Conservation (phyloP, 1,140 invertebrate species). For the Cephus cinctus region DNA sequence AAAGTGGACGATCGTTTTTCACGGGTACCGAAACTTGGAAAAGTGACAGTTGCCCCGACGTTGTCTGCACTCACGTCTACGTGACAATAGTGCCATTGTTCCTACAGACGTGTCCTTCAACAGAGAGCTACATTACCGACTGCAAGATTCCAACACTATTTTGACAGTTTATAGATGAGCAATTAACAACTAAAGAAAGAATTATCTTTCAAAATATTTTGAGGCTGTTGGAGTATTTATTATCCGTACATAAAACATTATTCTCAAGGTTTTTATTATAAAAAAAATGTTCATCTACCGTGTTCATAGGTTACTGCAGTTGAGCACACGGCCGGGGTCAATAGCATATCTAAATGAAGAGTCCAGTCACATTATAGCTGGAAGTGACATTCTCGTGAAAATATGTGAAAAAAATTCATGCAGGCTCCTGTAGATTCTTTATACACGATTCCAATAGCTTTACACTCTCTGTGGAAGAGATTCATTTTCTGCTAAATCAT, state of each 20-base stretch:
- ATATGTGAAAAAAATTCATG: too few species aligned
- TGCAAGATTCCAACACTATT: neutral
- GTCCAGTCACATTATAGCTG: too few species aligned
- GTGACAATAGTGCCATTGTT: slow-evolving; percentile 28
- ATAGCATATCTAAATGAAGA: too few species aligned
- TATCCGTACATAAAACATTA: neutral
- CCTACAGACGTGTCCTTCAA: slow-evolving; percentile 7
- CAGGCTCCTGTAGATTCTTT: too few species aligned
- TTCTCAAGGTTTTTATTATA: slow-evolving; percentile 1
- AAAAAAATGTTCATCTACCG: too few species aligned
- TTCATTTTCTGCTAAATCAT: slow-evolving; percentile 15
- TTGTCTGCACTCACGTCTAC: slow-evolving; percentile 28
- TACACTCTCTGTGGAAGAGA: too few species aligned
- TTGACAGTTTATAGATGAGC: neutral
- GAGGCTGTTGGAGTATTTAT: neutral
- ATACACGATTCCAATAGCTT: too few species aligned
- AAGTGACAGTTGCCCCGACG: slow-evolving; percentile 47
- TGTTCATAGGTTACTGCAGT: too few species aligned
- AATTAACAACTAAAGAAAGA: neutral
- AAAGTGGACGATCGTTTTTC: neutral
- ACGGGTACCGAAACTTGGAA: slow-evolving; percentile 20
- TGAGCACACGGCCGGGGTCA: too few species aligned
- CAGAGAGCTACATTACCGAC: neutral
- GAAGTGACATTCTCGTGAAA: too few species aligned
- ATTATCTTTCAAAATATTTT: neutral